These are phyloP conservation scores for Phrynocephalus guinanensis DNA, from an alignment of 2,797 vertebrate genomes.

Conservation along the genomic window DNA sequence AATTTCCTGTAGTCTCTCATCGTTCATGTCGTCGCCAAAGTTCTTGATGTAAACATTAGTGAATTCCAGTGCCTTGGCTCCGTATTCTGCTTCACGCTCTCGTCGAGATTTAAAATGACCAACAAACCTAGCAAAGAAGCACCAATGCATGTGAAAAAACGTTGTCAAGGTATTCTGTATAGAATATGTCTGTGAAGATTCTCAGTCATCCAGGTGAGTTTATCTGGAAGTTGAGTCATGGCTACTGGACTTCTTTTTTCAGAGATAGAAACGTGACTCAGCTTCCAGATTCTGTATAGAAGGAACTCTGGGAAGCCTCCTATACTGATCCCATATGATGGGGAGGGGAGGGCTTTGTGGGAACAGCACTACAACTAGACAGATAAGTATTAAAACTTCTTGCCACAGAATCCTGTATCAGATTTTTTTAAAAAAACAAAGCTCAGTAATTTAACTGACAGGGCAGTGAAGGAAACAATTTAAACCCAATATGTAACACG, in stretches of 20 bases:
- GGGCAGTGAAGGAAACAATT: too few relatives aligned
- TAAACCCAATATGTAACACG: too few relatives aligned
- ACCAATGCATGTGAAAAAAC: background rate
- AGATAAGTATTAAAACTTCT: too few relatives aligned
- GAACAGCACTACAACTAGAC: too few relatives aligned
- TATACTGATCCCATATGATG: background rate
- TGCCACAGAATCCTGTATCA: too few relatives aligned
- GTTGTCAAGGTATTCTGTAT: fast-evolving
- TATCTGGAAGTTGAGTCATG: too few relatives aligned
- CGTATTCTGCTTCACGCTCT: conserved; percentile 91
- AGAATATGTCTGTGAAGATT: too few relatives aligned
- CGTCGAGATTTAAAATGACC: conserved; percentile 96
- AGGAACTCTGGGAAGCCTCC: background rate
- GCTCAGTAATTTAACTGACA: too few relatives aligned
- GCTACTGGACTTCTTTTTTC: too few relatives aligned
- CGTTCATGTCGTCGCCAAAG: conserved; percentile 89
- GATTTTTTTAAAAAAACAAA: too few relatives aligned
- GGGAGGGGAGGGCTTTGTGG: background rate
- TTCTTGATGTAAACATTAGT: conserved; percentile 99
- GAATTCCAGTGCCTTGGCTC: conserved; percentile 88
- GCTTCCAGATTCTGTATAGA: fast-evolving
- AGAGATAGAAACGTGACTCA: too few relatives aligned
- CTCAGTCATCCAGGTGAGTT: too few relatives aligned
- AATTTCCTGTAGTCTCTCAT: conserved; percentile 85
- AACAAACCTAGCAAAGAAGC: conserved; percentile 85